These are phyloP conservation scores for Thysanoteuthis rhombus DNA, from an alignment of 2,888 invertebrate genomes.

Conservation along the genomic window DNA sequence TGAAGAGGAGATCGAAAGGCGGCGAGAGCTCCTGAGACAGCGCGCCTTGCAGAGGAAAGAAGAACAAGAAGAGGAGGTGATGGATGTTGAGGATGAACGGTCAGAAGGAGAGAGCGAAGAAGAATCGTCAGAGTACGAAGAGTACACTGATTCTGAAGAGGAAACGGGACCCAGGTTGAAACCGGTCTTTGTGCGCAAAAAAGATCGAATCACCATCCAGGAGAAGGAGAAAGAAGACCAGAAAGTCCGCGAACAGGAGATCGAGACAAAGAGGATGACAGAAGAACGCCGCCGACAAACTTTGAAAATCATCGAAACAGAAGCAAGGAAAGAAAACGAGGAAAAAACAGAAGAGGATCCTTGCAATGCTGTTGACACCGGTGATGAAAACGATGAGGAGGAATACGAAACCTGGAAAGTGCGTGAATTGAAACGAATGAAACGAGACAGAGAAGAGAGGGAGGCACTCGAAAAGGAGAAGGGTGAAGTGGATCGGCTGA, in stretches of 20 bases:
- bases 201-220: constrained; percentile 92
- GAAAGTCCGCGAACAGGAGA: constrained; percentile 84
- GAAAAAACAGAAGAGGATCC: constrained; percentile 71
- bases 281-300: constrained; percentile 91
- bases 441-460: constrained; percentile 93
- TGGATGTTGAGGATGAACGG: constrained; percentile 64
- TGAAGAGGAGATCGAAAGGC: constrained; percentile 74
- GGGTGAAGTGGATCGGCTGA: constrained; percentile 86
- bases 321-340: constrained; percentile 85
- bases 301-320: constrained; percentile 89
- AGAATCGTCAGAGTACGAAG: constrained; percentile 79
- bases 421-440: constrained; percentile 93
- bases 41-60: constrained; percentile 71
- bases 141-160: constrained; percentile 73
- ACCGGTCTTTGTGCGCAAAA: constrained; percentile 90
- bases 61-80: constrained; percentile 64
- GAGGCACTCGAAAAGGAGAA: constrained; percentile 91
- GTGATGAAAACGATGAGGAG: constrained; percentile 87
- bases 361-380: constrained; percentile 62
- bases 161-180: constrained; percentile 87
- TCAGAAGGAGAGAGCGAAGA: constrained; percentile 70
- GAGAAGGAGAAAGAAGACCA: constrained; percentile 90
- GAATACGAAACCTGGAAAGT: constrained; percentile 99
- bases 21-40: constrained; percentile 78
- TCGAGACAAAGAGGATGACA: constrained; percentile 83